Evolutionary conservation across 2,113 vertebrate species (phyloP).

Genomic region (Paralichthys olivaceus): DNA sequence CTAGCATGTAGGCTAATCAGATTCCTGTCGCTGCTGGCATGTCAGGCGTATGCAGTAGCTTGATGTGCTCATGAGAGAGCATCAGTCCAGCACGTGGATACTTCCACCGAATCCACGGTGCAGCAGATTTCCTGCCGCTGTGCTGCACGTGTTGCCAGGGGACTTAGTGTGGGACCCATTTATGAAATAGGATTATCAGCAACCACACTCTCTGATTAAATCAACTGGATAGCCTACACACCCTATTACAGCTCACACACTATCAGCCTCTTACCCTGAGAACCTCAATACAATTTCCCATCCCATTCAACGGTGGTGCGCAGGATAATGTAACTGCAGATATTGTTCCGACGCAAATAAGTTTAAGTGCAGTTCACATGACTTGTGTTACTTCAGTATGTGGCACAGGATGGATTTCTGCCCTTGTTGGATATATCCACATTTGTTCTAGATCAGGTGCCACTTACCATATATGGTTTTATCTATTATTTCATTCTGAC

Average conservation of each 20-base stretch:
- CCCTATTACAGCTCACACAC: slow-evolving; percentile 64
- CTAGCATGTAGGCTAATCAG: slow-evolving; percentile 30
- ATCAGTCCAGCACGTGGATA: slow-evolving; percentile 54
- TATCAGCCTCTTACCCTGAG: slow-evolving; percentile 42
- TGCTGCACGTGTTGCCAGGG: slow-evolving; percentile 49
- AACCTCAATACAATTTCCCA: slow-evolving; percentile 28
- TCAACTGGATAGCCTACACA: slow-evolving; percentile 67
- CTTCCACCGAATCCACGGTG: slow-evolving; percentile 33
- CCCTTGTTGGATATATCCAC: slow-evolving; percentile 18
- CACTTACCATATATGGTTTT: slow-evolving; percentile 17
- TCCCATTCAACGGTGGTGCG: slow-evolving; percentile 17
- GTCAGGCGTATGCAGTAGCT: slow-evolving; percentile 1
- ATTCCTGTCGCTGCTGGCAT: slow-evolving; percentile 4
- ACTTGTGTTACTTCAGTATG: neutral
- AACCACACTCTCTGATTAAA: slow-evolving; percentile 70
- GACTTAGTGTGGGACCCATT: slow-evolving; percentile 56
- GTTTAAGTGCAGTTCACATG: slow-evolving; percentile 21
- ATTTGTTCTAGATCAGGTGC: slow-evolving; percentile 18
- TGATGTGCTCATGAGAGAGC: slow-evolving; percentile 36
- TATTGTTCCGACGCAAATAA: slow-evolving; percentile 17
- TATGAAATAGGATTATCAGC: slow-evolving; percentile 76
- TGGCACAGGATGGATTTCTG: neutral
- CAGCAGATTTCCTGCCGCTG: slow-evolving; percentile 53
- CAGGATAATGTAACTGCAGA: slow-evolving; percentile 23
- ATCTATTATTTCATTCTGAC: slow-evolving; percentile 33